Evolutionary conservation across 1,140 invertebrate genomes (phyloP).

Genomic region (Maconellicoccus hirsutus): DNA sequence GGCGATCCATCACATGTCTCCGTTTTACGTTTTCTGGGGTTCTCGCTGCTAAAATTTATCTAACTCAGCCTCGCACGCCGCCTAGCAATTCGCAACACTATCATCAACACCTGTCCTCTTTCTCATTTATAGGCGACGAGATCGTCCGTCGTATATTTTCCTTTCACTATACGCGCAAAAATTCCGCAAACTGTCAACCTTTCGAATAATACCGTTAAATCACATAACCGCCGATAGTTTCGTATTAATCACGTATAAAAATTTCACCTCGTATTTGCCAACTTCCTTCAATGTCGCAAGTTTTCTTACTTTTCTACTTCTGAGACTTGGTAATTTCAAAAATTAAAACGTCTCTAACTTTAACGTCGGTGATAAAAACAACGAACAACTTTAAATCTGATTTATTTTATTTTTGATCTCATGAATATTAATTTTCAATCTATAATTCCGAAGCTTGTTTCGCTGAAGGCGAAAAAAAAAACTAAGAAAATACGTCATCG

Average conservation of each 20-base stretch:
- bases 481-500: background rate
- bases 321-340: too few relatives aligned
- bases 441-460: background rate
- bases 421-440: slow-evolving; percentile 10
- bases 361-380: background rate
- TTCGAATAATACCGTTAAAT: slow-evolving; percentile 5
- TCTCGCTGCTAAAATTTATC: slow-evolving; percentile 16
- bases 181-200: background rate
- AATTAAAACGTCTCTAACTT: too few relatives aligned
- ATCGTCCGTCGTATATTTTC: background rate
- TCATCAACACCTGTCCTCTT: slow-evolving; percentile 21
- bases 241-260: background rate
- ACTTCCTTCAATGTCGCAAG: too few relatives aligned
- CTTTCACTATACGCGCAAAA: background rate
- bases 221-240: background rate
- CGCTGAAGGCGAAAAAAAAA: background rate
- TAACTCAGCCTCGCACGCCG: background rate
- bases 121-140: slow-evolving; percentile 10
- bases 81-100: background rate
- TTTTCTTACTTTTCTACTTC: too few relatives aligned
- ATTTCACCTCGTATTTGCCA: too few relatives aligned
- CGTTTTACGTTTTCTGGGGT: slow-evolving; percentile 15
- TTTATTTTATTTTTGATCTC: background rate
- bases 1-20: slow-evolving; percentile 20
- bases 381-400: background rate